Percentiles rank a stretch among this genome's conserved stretches.
Evolutionary conservation across 2,797 vertebrate genomes (phyloP).

Genomic region (Melanotaenia nigrans): DNA sequence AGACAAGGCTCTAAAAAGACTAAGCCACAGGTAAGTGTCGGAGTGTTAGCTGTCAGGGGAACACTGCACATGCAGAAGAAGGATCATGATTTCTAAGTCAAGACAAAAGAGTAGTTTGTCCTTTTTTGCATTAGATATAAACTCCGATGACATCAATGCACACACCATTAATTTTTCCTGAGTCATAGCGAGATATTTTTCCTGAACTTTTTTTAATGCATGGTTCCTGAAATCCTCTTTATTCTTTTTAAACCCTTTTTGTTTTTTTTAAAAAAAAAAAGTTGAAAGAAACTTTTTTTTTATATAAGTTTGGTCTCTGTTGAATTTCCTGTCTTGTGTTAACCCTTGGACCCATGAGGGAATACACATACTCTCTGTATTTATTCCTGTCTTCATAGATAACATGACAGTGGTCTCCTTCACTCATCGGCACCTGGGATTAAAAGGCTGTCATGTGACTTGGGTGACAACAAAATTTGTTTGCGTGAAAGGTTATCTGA

Average conservation of each 20-base stretch:
- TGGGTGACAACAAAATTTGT: conserved; percentile 84
- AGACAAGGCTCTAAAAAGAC: conserved; percentile 59
- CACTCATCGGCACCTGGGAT: conserved; percentile 87
- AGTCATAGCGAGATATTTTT: not conserved
- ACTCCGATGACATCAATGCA: not conserved
- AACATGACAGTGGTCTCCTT: conserved; percentile 92
- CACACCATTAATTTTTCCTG: not conserved
- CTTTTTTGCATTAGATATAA: too few relatives aligned
- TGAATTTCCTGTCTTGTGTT: conserved; percentile 72
- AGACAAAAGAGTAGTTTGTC: not conserved
- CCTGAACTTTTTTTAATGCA: not conserved
- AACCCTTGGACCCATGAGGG: conserved; percentile 71
- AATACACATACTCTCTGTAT: conserved; percentile 88
- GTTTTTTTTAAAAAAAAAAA: not conserved
- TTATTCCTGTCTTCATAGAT: conserved; percentile 96
- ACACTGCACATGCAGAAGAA: not conserved
- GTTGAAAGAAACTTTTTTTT: not conserved
- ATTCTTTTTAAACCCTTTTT: too few relatives aligned
- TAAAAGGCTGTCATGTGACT: conserved; percentile 91
- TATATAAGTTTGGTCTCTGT: conserved; percentile 31
- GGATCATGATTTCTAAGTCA: too few relatives aligned
- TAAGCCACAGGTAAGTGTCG: conserved; percentile 73
- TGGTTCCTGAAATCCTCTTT: not conserved
- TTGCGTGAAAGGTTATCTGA: conserved; percentile 82
- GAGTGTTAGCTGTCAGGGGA: not conserved